phyloP scores from a whole-genome alignment of 2,888 invertebrate genomes.

The Gonocerus acuteangulatus region DNA sequence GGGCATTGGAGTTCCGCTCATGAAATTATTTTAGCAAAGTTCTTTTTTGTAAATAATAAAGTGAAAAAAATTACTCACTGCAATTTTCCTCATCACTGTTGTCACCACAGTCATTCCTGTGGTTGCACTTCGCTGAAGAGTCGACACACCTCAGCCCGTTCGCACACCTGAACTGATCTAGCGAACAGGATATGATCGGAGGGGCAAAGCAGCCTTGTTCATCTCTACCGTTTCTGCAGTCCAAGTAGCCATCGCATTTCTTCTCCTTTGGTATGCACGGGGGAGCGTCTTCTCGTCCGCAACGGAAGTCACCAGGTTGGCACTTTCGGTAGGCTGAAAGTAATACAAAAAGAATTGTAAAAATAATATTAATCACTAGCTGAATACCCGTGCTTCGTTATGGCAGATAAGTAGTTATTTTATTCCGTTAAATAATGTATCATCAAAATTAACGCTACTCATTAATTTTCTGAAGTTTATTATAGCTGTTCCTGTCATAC shows the following conservation, averaged over 20 bases:
- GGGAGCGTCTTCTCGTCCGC: constrained; percentile 52
- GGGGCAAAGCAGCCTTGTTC: constrained; percentile 63
- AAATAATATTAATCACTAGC: too few relatives aligned
- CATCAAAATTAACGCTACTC: too few relatives aligned
- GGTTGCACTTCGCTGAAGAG: constrained; percentile 70
- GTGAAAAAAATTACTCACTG: constrained; percentile 56
- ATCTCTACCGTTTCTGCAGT: constrained; percentile 77
- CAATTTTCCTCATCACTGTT: constrained; percentile 84
- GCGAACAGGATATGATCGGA: constrained; percentile 51
- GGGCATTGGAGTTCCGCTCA: too few relatives aligned
- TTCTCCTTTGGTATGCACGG: constrained; percentile 83
- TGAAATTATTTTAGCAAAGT: too few relatives aligned
- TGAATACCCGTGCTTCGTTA: too few relatives aligned
- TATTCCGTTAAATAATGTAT: too few relatives aligned
- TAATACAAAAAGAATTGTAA: constrained; percentile 34
- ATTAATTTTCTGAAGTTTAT: too few relatives aligned
- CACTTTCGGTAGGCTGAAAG: constrained; percentile 78
- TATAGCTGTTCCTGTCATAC: too few relatives aligned
- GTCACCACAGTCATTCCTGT: constrained; percentile 83
- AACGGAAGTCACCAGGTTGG: constrained; percentile 72
- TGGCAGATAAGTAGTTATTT: too few relatives aligned
- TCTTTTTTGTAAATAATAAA: neutral
- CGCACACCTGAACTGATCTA: constrained; percentile 75
- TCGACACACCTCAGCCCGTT: constrained; percentile 75
- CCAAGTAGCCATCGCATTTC: constrained; percentile 83